Percentiles rank a stretch among this genome's conserved stretches.
phyloP scores from a whole-genome alignment of 1,140 invertebrate species.

The Scaptomyza pallida region DNA sequence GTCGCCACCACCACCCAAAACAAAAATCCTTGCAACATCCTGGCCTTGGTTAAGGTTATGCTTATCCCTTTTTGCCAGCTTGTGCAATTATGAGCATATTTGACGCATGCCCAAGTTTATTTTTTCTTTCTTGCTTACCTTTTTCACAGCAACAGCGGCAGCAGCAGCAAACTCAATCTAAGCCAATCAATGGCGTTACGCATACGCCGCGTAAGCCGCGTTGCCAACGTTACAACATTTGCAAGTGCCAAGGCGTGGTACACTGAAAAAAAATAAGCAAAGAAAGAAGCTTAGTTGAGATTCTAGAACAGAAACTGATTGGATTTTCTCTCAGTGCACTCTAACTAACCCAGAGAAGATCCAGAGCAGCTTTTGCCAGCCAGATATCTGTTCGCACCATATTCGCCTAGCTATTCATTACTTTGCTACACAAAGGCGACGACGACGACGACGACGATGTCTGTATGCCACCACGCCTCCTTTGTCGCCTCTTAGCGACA shows the following conservation, averaged over 20 bases:
- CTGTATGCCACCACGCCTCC: slow-evolving; percentile 39
- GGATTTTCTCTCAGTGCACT: not conserved
- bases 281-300: not conserved
- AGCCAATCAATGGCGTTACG: slow-evolving; percentile 73
- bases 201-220: slow-evolving; percentile 70
- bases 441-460: not conserved
- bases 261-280: slow-evolving; percentile 9
- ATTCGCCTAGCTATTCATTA: slow-evolving; percentile 55
- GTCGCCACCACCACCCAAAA: slow-evolving; percentile 2
- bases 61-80: slow-evolving; percentile 53
- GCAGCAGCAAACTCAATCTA: slow-evolving; percentile 41
- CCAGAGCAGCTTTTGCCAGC: slow-evolving; percentile 2
- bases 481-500: slow-evolving; percentile 19
- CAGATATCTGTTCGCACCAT: slow-evolving; percentile 24
- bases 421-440: slow-evolving; percentile 42
- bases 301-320: too few species aligned
- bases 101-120: slow-evolving; percentile 45
- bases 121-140: slow-evolving; percentile 7
- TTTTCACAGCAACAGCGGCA: not conserved
- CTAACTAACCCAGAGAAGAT: not conserved
- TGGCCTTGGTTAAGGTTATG: not conserved
- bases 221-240: slow-evolving; percentile 29
- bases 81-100: slow-evolving; percentile 65
- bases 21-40: not conserved
- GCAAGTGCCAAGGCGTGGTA: slow-evolving; percentile 41